Percentiles rank a stretch among this genome's conserved stretches.
Evolutionary conservation across 2,888 invertebrate species (phyloP).

Genomic region (Leptinotarsa tumamoca): DNA sequence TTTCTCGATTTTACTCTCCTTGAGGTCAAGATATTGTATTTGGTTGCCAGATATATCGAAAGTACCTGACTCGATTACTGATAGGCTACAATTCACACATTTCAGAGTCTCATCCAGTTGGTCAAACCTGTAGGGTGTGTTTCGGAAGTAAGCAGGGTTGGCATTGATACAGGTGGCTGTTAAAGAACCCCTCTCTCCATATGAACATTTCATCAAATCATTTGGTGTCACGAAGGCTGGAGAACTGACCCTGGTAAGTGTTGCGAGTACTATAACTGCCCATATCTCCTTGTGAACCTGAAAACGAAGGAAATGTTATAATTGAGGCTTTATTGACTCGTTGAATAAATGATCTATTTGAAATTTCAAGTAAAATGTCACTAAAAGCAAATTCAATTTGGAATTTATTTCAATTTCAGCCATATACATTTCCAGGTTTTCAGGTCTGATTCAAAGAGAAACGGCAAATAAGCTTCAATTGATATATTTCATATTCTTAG

Average conservation of each 20-base stretch:
- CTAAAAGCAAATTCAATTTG: neutral
- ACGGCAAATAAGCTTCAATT: too few relatives aligned
- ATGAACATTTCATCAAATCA: slow-evolving; percentile 60
- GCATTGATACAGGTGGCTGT: slow-evolving; percentile 64
- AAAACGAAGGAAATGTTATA: slow-evolving; percentile 43
- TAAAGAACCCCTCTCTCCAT: slow-evolving; percentile 64
- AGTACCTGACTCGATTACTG: slow-evolving; percentile 56
- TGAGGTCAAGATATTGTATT: slow-evolving; percentile 59
- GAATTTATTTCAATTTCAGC: too few relatives aligned
- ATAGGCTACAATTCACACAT: slow-evolving; percentile 60
- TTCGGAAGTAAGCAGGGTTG: slow-evolving; percentile 59
- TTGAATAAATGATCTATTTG: neutral
- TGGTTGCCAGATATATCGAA: slow-evolving; percentile 65
- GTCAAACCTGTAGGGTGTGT: slow-evolving; percentile 63
- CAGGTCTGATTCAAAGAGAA: too few relatives aligned
- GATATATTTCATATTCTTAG: too few relatives aligned
- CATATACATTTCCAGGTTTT: too few relatives aligned
- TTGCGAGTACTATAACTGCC: slow-evolving; percentile 32
- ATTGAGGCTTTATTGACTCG: slow-evolving; percentile 21
- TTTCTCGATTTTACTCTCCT: slow-evolving; percentile 55
- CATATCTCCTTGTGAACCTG: slow-evolving; percentile 42
- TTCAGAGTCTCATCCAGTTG: slow-evolving; percentile 63
- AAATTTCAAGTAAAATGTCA: neutral
- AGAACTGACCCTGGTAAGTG: slow-evolving; percentile 12
- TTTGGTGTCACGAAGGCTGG: slow-evolving; percentile 28